phyloP scores from a whole-genome alignment of 2,888 invertebrate species.

The Stratiomys singularior region DNA sequence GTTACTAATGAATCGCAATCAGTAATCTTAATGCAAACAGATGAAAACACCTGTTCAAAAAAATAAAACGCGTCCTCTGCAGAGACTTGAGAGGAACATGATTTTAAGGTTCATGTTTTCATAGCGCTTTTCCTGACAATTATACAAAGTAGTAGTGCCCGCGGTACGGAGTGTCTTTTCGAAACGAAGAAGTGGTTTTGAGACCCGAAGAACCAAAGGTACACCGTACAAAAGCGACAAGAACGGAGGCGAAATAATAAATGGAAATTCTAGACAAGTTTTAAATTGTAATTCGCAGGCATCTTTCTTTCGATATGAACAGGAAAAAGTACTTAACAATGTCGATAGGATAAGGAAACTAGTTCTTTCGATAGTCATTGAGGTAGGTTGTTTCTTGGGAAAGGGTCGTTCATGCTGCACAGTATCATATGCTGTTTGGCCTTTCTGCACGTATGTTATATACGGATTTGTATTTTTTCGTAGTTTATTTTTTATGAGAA shows the following conservation, averaged over 20 bases:
- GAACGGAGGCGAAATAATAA: slow-evolving; percentile 39
- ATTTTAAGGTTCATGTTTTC: slow-evolving; percentile 2
- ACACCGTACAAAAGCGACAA: neutral
- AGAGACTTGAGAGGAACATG: neutral
- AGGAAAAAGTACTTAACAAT: neutral
- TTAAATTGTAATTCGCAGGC: slow-evolving; percentile 31
- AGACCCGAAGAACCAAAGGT: too few species aligned
- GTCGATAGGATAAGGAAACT: slow-evolving; percentile 22
- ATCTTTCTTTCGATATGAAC: neutral
- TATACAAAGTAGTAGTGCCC: too few species aligned
- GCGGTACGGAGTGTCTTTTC: too few species aligned
- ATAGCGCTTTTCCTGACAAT: neutral
- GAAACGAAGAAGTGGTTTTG: too few species aligned
- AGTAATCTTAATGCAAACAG: slow-evolving; percentile 35
- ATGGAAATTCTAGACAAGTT: slow-evolving; percentile 35
- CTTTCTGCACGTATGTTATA: too few species aligned
- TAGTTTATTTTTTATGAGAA: too few species aligned
- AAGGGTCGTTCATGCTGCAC: too few species aligned
- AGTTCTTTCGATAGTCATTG: slow-evolving; percentile 2
- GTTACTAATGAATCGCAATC: neutral
- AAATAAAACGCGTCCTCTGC: slow-evolving; percentile 12
- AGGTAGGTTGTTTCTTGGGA: too few species aligned
- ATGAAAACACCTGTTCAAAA: slow-evolving; percentile 41
- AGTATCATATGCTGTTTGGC: too few species aligned
- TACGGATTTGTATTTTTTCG: too few species aligned